Evolutionary conservation across 2,888 invertebrate genomes (phyloP), one percentile per base, ranked within the genome.

Genomic region (Leptopterna dolabrata): DNA sequence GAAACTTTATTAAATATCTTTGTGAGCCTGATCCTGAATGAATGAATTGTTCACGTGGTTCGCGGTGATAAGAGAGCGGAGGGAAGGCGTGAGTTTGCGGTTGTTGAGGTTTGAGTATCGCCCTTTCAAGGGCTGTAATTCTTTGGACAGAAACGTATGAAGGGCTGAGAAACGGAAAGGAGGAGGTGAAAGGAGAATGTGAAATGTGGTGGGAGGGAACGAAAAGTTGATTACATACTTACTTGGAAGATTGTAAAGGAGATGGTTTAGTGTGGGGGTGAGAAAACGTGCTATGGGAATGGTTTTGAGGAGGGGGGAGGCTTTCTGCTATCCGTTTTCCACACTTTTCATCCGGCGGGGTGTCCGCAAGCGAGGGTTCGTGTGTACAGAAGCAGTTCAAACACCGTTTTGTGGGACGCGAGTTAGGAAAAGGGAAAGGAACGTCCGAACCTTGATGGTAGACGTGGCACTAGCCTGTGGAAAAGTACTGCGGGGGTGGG

Each of bases 211-310:
- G 41, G 36, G 63, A 41, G 2, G 63, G 13, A 27, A 29, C n/a
- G 71, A n/a, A 63, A 83, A 83, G 83, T 83, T 83, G 83, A 83
- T 83, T 83, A 70, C 83, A 41, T 70, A 70, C 70, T 83, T 83
- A 63, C 43, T 83, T 83, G 63, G 41, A 83, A 63, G 83, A 83
- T 83, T 70, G 70, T 83, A 83, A 29, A 47, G 47, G 55, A 81
- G 81, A 78, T 45, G 78, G 45, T 41, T 43, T 27, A 43, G 78
- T 78, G 41, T 14, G 43, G 78, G 36, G 41, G 41, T n/a, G 47
- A 27, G 76, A 76, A 36, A 76, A 76, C 76, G 76, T 3, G 47
- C 47, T 47, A 30, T 16, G 14, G 14, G 30, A 14, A 7, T n/a
- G n/a, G n/a, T n/a, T n/a, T n/a, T n/a, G n/a, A n/a, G n/a, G 76